Percentiles rank a stretch among this genome's conserved stretches.
phyloP scores from a whole-genome alignment of 2,797 vertebrate species.

The Anguilla anguilla region DNA sequence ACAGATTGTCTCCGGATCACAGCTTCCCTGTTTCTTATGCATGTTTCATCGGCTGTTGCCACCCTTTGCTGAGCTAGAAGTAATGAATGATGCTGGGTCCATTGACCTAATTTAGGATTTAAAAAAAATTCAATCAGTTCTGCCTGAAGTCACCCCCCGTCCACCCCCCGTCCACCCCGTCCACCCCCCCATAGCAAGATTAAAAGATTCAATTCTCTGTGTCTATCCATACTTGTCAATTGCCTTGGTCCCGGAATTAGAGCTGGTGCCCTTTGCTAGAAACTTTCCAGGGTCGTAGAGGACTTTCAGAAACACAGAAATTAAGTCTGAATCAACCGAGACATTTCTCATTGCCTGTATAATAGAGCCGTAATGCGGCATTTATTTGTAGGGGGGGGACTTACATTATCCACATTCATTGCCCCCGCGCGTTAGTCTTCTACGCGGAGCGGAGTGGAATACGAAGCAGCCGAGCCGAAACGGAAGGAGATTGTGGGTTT shows the following conservation, averaged over 20 bases:
- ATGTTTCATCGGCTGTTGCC: background rate
- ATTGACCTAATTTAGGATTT: constrained; percentile 17
- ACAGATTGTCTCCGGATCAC: background rate
- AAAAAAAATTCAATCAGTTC: constrained; percentile 16
- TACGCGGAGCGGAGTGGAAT: background rate
- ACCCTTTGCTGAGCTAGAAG: constrained; percentile 49
- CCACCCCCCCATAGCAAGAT: background rate
- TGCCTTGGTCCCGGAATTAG: constrained; percentile 8
- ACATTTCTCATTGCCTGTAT: constrained; percentile 10
- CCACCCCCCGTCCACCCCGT: background rate
- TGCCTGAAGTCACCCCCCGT: background rate
- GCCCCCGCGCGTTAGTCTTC: background rate
- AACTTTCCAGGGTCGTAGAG: background rate
- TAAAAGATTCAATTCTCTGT: constrained; percentile 27
- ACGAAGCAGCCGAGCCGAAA: background rate
- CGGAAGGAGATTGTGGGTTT: background rate
- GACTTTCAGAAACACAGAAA: background rate
- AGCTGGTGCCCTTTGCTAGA: constrained; percentile 10
- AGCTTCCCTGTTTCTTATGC: background rate
- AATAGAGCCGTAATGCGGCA: constrained; percentile 10
- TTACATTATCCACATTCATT: background rate
- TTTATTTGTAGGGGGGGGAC: background rate
- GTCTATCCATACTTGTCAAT: background rate
- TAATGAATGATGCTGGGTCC: constrained; percentile 60
- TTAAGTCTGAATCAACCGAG: constrained; percentile 11